These are phyloP conservation scores for Clepsis dumicolana DNA, from an alignment of 2,888 invertebrate genomes.

Conservation along the genomic window DNA sequence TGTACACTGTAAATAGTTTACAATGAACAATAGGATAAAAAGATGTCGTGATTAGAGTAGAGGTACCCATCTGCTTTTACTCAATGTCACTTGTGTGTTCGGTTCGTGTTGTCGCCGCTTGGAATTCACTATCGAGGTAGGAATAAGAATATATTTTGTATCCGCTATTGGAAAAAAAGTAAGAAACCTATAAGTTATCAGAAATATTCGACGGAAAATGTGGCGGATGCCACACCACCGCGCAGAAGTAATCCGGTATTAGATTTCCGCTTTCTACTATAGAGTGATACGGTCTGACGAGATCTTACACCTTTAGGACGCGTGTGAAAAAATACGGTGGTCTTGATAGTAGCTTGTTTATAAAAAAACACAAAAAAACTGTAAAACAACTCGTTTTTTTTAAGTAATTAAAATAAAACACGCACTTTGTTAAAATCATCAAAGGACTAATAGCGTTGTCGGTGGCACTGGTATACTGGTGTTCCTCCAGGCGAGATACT, in stretches of 20 bases:
- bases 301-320: background rate
- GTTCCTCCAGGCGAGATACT: constrained; percentile 64
- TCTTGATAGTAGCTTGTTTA: background rate
- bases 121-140: constrained; percentile 40
- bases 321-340: background rate
- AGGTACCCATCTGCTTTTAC: constrained; percentile 43
- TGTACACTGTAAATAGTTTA: constrained; percentile 40
- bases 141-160: constrained; percentile 22
- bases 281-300: constrained; percentile 10
- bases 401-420: constrained; percentile 3
- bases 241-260: constrained; percentile 39
- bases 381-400: background rate
- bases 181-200: constrained; percentile 20
- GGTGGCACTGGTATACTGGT: constrained; percentile 64
- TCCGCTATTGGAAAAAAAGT: constrained; percentile 6
- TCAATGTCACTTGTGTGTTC: constrained; percentile 42
- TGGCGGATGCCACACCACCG: constrained; percentile 10
- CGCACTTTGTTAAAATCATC: constrained; percentile 20
- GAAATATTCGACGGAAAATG: constrained; percentile 30
- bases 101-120: constrained; percentile 40
- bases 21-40: constrained; percentile 47
- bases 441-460: constrained; percentile 49
- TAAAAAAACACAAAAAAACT: background rate
- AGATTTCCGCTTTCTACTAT: constrained; percentile 35
- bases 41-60: constrained; percentile 47